These are phyloP conservation scores for Pandemis corylana DNA, from an alignment of 2,888 invertebrate genomes.

Conservation along the genomic window DNA sequence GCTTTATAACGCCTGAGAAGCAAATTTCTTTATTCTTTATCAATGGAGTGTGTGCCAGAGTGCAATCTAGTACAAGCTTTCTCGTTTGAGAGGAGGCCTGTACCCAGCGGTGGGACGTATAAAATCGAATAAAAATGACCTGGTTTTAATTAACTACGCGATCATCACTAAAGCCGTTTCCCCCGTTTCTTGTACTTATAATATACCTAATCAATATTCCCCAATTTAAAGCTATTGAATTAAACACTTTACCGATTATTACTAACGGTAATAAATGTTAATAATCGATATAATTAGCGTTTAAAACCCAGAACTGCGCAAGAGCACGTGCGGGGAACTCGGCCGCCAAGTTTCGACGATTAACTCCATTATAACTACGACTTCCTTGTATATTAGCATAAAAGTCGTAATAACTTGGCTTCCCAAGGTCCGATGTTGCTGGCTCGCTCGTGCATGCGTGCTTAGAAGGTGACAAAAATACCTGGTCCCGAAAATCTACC, in stretches of 20 bases:
- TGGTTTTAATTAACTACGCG: no score
- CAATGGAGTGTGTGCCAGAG: no score
- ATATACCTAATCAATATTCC: neutral
- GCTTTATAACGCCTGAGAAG: no score
- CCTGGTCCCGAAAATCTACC: neutral
- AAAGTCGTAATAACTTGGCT: neutral
- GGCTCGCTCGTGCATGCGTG: neutral
- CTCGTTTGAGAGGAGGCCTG: no score
- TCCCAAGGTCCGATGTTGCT: conserved; percentile 2
- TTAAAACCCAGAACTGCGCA: conserved; percentile 17
- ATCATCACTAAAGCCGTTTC: neutral
- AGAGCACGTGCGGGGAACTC: conserved; percentile 15
- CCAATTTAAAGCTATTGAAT: conserved; percentile 19
- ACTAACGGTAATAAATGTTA: conserved; percentile 5
- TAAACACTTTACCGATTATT: conserved; percentile 6
- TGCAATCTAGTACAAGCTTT: no score
- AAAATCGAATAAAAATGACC: no score
- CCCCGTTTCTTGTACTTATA: neutral
- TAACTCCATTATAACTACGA: conserved; percentile 15
- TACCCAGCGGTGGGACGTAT: no score
- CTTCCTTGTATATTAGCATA: conserved; percentile 35
- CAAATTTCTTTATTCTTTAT: no score
- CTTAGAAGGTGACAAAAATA: neutral
- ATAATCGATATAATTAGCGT: conserved; percentile 19
- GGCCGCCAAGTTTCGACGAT: conserved; percentile 20